Evolutionary conservation across 2,797 vertebrate species (phyloP).

Genomic region (Zalophus californianus): DNA sequence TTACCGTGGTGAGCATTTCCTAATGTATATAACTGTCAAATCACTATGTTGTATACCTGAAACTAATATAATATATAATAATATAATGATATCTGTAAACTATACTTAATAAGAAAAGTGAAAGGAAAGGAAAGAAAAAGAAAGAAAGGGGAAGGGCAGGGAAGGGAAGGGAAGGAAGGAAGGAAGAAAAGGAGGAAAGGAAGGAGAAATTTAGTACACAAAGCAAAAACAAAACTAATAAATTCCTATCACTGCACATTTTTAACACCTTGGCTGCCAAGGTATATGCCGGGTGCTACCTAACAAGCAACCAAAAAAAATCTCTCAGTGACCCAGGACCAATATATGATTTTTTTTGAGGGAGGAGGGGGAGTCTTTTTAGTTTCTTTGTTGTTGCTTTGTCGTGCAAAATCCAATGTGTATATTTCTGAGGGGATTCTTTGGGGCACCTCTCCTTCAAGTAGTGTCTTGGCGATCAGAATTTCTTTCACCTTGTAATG

Average conservation of each 20-base stretch:
- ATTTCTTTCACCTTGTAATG: background rate
- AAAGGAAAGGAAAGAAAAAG: background rate
- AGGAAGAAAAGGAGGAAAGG: background rate
- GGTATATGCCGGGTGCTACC: background rate
- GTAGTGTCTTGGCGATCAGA: background rate
- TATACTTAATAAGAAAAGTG: background rate
- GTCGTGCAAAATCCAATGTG: background rate
- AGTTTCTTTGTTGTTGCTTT: background rate
- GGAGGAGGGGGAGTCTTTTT: background rate
- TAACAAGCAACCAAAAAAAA: background rate
- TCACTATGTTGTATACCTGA: background rate
- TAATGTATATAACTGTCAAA: background rate
- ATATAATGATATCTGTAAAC: background rate
- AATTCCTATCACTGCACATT: background rate
- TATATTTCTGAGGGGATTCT: background rate
- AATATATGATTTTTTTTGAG: background rate
- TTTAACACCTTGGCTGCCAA: background rate
- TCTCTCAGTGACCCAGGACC: background rate
- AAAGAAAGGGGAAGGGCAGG: background rate
- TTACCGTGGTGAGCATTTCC: background rate
- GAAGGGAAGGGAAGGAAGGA: background rate
- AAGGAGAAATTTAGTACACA: background rate
- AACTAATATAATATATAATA: background rate
- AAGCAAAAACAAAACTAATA: background rate
- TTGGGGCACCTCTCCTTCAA: background rate